Evolutionary conservation across 1,140 invertebrate genomes (phyloP).

Genomic region (Manduca sexta): DNA sequence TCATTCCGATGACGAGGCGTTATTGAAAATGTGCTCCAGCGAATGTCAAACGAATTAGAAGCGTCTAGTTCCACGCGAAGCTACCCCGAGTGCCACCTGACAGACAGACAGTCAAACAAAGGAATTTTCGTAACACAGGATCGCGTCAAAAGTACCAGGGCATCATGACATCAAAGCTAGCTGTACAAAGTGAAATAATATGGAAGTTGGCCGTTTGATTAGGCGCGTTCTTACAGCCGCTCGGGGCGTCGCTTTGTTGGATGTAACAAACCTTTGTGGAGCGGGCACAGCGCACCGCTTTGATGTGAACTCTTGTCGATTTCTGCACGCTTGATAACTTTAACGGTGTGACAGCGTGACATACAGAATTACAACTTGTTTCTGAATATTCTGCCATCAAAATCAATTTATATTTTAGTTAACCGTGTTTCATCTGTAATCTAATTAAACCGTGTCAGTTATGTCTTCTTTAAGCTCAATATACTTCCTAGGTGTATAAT

Average conservation of each 20-base stretch:
- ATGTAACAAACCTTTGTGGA: constrained; percentile 20
- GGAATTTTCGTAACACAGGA: not conserved
- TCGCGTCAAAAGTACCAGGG: constrained; percentile 21
- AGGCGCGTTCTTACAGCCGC: constrained; percentile 42
- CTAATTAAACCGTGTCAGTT: too few species aligned
- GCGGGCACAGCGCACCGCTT: constrained; percentile 16
- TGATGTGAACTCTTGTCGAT: constrained; percentile 40
- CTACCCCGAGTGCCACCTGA: not conserved
- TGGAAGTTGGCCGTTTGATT: constrained; percentile 41
- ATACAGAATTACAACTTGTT: not conserved
- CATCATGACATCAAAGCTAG: constrained; percentile 50
- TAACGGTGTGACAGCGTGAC: constrained; percentile 1
- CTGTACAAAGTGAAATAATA: constrained; percentile 39
- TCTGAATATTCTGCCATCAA: not conserved
- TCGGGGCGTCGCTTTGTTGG: constrained; percentile 38
- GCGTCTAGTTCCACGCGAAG: too few species aligned
- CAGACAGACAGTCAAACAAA: constrained; percentile 1
- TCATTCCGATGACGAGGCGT: too few species aligned
- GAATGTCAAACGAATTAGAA: too few species aligned
- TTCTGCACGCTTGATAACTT: constrained; percentile 14
- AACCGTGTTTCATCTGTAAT: too few species aligned
- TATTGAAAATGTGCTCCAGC: too few species aligned
- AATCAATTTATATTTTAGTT: too few species aligned
- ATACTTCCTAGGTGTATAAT: too few species aligned
- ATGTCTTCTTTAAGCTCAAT: too few species aligned